A percentile compares a stretch with the other conserved stretches of the same genome.
Conservation (phyloP, 2,797 vertebrate species). For the Pipistrellus kuhlii region DNA sequence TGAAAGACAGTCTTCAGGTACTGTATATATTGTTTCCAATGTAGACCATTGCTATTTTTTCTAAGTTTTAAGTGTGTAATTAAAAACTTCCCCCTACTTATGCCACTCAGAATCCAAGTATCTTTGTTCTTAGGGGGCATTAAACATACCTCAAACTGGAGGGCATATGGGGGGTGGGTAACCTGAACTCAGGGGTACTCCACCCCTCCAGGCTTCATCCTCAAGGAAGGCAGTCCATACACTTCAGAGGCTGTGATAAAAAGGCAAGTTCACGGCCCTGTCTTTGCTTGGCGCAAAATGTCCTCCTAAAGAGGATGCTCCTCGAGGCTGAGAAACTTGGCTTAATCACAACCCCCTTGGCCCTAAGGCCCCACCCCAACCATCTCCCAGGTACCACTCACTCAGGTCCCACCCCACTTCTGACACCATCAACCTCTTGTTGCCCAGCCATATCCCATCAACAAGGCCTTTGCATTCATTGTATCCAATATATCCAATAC, state of each 20-base stretch:
- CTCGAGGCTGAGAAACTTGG: slow-evolving; percentile 89
- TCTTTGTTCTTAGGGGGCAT: no score
- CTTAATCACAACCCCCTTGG: slow-evolving; percentile 77
- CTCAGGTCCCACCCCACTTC: not conserved
- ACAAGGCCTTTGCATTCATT: not conserved
- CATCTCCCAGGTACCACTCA: not conserved
- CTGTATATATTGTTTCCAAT: not conserved
- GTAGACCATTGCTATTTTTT: not conserved
- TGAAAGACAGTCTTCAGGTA: not conserved
- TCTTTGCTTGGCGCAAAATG: slow-evolving; percentile 77
- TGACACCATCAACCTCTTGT: not conserved
- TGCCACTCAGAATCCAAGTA: fast-evolving
- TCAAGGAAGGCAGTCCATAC: not conserved
- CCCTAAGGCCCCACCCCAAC: not conserved
- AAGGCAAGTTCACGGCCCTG: not conserved
- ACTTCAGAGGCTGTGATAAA: not conserved
- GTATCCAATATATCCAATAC: not conserved
- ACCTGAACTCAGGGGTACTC: not conserved
- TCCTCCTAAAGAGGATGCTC: slow-evolving; percentile 88
- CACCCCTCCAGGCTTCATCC: not conserved
- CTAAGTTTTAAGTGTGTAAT: not conserved
- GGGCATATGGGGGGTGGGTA: not conserved
- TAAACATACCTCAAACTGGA: not conserved
- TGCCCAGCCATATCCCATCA: fast-evolving
- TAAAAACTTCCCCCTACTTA: not conserved